Base-by-base conservation (phyloP, 2,797 vertebrate genomes). In the Channa striata region DNA sequence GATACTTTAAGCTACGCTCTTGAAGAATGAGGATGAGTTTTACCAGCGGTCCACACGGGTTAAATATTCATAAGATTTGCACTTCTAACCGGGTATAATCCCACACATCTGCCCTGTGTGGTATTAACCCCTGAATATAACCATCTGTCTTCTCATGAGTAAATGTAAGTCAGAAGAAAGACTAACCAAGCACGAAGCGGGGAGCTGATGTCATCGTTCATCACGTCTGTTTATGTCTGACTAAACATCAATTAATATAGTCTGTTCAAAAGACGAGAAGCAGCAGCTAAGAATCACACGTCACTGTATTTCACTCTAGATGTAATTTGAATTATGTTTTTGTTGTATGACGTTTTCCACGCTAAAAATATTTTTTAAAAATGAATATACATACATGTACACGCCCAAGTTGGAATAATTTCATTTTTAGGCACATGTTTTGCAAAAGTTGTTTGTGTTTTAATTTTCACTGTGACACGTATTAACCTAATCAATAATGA, bases 61-160 rank as follows among this genome's bases (percentile, higher is more conserved):
- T 64, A 64, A 71, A 61, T 81, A 81, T 77, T 69, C 40, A 78
- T 49, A n/a, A 23, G 63, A 74, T 73, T 72, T 75, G 33, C 59
- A 68, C 40, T 69, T 73, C 23, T 36, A 56, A 46, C 44, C 50
- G 6, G 2, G 20, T 37, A 66, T 65, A 60, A 74, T 16, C 44
- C 8, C 3, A 47, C 8, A 50, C 6, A 40, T 65, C 42, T 53
- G 39, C 44, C 53, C 44, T 49, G 37, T 54, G 48, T 10, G 52
- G 17, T n/a, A 42, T 59, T 78, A 51, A 79, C 47, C 42, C 34
- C 17, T 40, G 16, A 25, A 19, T 12, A 21, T n/a, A 42, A 54
- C 44, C 48, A 36, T 54, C 23, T 51, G 36, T 49, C 11, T 39
- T 34, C 20, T n/a, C 65, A 59, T 72, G 50, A 46, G 59, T 54